Conservation (phyloP, 2,113 vertebrate species). For the Oncorhynchus tshawytscha region DNA sequence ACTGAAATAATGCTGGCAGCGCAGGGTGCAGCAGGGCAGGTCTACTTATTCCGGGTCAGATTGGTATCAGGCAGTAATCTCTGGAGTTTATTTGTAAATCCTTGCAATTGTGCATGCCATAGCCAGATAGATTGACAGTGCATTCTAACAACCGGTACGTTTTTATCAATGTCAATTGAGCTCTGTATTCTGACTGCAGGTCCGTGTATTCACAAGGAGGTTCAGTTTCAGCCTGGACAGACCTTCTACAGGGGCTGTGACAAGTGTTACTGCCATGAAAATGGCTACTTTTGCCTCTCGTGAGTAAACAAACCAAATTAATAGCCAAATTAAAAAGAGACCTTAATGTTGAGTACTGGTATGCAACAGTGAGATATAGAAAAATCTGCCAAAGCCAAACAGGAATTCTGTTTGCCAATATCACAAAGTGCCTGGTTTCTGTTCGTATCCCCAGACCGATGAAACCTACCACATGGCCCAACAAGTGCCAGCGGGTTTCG, state of each 20-base stretch:
- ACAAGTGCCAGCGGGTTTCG: slow-evolving; percentile 20
- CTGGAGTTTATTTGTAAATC: too few species aligned
- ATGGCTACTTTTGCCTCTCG: slow-evolving; percentile 40
- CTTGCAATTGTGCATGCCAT: too few species aligned
- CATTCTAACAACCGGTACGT: not conserved
- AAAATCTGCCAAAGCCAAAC: not conserved
- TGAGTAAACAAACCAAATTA: slow-evolving; percentile 14
- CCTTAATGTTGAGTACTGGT: not conserved
- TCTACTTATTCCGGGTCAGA: not conserved
- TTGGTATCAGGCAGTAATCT: not conserved
- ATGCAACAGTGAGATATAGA: not conserved
- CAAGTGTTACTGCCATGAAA: slow-evolving; percentile 43
- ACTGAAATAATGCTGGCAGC: not conserved
- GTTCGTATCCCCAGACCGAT: slow-evolving; percentile 26
- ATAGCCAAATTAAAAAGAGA: not conserved
- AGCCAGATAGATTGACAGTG: not conserved
- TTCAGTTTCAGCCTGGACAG: slow-evolving; percentile 33
- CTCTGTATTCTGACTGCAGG: slow-evolving; percentile 20
- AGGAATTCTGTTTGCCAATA: not conserved
- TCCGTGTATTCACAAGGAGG: slow-evolving; percentile 23
- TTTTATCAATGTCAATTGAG: not conserved
- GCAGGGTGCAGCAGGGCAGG: not conserved
- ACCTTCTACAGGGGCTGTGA: slow-evolving; percentile 42
- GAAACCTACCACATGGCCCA: slow-evolving; percentile 46
- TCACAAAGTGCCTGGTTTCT: not conserved